Evolutionary conservation across 1,140 invertebrate genomes (phyloP), one percentile per base, ranked within the genome.

Genomic region (Propsilocerus akamusi): DNA sequence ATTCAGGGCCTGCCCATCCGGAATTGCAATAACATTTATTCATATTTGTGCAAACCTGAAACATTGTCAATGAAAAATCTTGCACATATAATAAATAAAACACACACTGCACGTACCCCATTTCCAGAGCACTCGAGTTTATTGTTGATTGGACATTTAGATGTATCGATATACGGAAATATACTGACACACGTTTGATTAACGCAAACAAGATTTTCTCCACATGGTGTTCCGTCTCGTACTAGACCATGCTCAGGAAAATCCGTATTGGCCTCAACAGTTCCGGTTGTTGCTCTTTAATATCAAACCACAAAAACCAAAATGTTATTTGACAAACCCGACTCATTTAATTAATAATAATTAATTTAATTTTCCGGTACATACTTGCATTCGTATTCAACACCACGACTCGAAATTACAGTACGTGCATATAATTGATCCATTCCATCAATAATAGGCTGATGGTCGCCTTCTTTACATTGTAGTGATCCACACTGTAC

Each of bases 331-430:
- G 49, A 23, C n/a, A n/a, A n/a, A n/a, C n/a, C n/a, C n/a, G n/a
- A 51, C 11, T 47, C 25, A 25, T 34, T 17, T n/a, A 32, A 49
- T 26, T 53, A 51, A 24, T n/a, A 48, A 47, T 25, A 26, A 34
- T 26, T 28, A 14, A 48, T 26, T 52, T 24, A 24, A 20, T n/a
- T 41, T 12, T 26, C 12, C 24, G 22, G 5, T 41, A 78, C 82
- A 79, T 66, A 91, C 86, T 93, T 93, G 86, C 90, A 93, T 64
- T 92, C 86, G 59, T 80, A 90, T 60, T 92, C 86, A 24, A 75
- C 69, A 12, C 85, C 82, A 57, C 85, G 85, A 57, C 86, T 87
- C 10, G 81, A 86, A 57, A 93, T 82, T 50, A 87, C 84, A 4
- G 89, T 94, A 58, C 79, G 76, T 1, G 85, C 83, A 63, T 82